These are phyloP conservation scores for Monodelphis domestica DNA, from an alignment of 2,797 vertebrate genomes.

Conservation along the genomic window DNA sequence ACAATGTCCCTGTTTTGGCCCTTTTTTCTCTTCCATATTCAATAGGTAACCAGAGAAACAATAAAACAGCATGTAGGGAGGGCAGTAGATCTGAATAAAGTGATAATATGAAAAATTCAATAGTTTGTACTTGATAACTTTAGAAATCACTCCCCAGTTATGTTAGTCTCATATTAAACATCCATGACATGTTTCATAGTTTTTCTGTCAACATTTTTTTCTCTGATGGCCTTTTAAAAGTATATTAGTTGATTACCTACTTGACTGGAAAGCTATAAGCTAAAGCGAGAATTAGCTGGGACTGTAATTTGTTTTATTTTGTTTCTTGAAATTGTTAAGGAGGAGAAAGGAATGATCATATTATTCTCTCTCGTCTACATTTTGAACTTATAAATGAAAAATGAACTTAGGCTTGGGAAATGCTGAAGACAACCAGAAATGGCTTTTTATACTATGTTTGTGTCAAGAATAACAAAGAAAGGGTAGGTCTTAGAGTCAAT, in stretches of 20 bases:
- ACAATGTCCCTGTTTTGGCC: fast-evolving
- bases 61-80: background rate
- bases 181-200: fast-evolving
- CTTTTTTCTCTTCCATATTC: fast-evolving
- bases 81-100: background rate
- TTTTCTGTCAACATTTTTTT: background rate
- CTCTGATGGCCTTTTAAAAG: background rate
- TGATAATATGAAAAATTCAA: background rate
- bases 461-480: background rate
- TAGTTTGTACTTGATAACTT: background rate
- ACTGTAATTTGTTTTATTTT: background rate
- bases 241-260: background rate
- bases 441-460: background rate
- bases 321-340: background rate
- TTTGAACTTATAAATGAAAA: background rate
- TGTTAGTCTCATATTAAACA: background rate
- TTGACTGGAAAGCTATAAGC: background rate
- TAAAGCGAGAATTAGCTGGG: background rate
- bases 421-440: background rate
- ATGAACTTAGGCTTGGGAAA: background rate
- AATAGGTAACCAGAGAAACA: background rate
- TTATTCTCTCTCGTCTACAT: background rate
- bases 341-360: background rate
- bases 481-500: background rate
- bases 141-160: background rate